These are phyloP conservation scores for Calypte anna DNA, from an alignment of 2,113 vertebrate genomes.

Conservation along the genomic window DNA sequence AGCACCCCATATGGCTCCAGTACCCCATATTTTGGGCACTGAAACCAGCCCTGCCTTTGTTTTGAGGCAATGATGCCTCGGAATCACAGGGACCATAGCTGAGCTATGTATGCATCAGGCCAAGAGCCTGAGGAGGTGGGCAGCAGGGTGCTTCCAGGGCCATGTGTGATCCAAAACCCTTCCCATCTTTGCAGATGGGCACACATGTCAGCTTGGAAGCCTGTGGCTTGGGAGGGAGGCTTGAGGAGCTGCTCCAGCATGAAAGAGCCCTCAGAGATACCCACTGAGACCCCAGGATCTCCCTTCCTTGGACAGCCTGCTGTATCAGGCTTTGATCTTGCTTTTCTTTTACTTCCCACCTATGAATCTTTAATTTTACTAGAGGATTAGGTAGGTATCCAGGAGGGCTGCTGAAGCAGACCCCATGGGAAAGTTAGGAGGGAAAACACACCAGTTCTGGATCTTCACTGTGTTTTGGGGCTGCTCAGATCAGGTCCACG, in stretches of 20 bases:
- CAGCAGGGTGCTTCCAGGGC: fast-evolving
- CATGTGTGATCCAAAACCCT: fast-evolving
- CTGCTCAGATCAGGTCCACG: not conserved
- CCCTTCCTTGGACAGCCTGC: not conserved
- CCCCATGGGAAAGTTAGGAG: not conserved
- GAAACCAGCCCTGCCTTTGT: not conserved
- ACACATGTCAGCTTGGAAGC: not conserved
- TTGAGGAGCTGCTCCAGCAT: not conserved
- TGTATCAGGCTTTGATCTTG: not conserved
- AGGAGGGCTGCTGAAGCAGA: not conserved
- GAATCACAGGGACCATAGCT: not conserved
- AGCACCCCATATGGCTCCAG: not conserved
- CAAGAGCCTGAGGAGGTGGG: not conserved
- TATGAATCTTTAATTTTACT: not conserved
- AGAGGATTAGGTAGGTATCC: not conserved
- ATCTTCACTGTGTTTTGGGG: not conserved
- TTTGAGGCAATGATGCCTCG: not conserved
- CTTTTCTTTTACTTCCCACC: not conserved
- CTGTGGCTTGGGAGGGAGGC: not conserved
- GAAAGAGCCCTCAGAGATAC: not conserved
- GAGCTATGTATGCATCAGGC: fast-evolving
- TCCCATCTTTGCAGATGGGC: fast-evolving
- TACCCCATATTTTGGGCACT: not conserved
- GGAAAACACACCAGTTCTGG: not conserved
- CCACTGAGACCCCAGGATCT: not conserved